Base-by-base conservation (phyloP, 2,888 invertebrate genomes). In the Drosophila longiperda region DNA sequence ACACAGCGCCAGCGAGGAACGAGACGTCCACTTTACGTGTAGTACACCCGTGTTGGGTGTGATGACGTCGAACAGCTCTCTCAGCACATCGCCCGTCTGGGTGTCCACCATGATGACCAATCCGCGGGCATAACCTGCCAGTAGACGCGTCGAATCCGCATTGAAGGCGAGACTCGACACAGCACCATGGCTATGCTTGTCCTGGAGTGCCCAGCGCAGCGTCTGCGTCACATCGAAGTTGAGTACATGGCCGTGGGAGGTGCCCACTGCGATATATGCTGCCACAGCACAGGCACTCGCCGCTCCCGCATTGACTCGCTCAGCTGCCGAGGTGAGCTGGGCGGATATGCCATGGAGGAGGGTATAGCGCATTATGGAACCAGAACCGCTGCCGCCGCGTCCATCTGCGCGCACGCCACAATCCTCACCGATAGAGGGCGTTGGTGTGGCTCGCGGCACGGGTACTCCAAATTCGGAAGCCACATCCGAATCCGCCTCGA, bases 61-160 rank as follows among this genome's bases (percentile, higher is more conserved):
- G 91, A 98, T 97, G 8, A 96, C 97, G 92, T 98, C 97, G 23
- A 95, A 95, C 36, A 97, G 93, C 68, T 95, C 95, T 61, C 97
- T 94, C 53, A 98, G 92, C 49, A 97, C 94, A 93, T 97, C 96
- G 1, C 97, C 98, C 87, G 95, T 95, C 55, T 95, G 94, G 74
- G 96, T 96, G 93, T 99, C 98, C 92, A 98, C 96, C 96, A 99
- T 98, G 58, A 97, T 95, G 71, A 99, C 96, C 81, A 97, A 95
- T 29, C 99, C 99, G 74, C 98, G 95, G 0, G 95, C 95, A 87
- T 94, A 95, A 0, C 95, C 98, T 54, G 96, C 97, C 29, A 99
- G 94, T 38, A 99, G 94, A 73, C 99, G 95, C 8, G 96, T 96
- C 65, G 97, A 96, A 87, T 98, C 98, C 65, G 95, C 94, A 94